Evolutionary conservation across 2,888 invertebrate species (phyloP), one percentile per base, ranked within the genome.

Genomic region (Drosophila sordidula): DNA sequence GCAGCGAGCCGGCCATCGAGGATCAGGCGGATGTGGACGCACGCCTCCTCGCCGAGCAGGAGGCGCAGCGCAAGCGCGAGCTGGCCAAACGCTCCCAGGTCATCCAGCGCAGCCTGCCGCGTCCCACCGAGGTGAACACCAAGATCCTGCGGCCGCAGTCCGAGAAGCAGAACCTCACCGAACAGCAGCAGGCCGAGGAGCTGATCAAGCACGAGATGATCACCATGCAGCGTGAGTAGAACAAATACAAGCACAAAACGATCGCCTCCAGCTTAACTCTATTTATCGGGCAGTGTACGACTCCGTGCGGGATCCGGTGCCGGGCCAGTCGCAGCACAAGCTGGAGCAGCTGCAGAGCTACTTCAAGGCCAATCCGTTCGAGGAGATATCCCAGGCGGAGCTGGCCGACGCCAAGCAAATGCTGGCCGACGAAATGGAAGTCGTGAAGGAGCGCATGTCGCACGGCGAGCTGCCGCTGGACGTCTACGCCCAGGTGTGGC

Each of bases 181-280:
- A 98, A 76, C 94, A 98, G 70, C 98, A 99, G 92, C 96, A 96
- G 93, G 98, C 99, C 1, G 99, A 99, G 93, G 99, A 99, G 91
- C 92, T 98, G 74, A 97, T 99, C 70, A 99, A 99, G 93, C 95
- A 95, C 63, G 99, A 99, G 93, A 99, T 99, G 98, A 94, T 98
- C 73, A 96, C 96, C 25, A 98, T 99, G 98, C 93, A 98, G 79
- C 96, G 81, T 82, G 25, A 75, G 81, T 25, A 6, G 0, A 2
- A 16, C 0, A 5, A 8, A 0, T 12, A 16, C 12, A 3, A n/a
- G n/a, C n/a, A 1, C 3, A 3, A 3, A 14, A 6, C 6, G 0
- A 3, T 32, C 12, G 4, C 1, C 4, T 32, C 12, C 0, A 16
- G 2, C 18, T 25, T 5, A 9, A 32, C 2, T 9, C 0, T 3